Conservation (phyloP, 2,113 vertebrate genomes). For the Megaleporinus macrocephalus region DNA sequence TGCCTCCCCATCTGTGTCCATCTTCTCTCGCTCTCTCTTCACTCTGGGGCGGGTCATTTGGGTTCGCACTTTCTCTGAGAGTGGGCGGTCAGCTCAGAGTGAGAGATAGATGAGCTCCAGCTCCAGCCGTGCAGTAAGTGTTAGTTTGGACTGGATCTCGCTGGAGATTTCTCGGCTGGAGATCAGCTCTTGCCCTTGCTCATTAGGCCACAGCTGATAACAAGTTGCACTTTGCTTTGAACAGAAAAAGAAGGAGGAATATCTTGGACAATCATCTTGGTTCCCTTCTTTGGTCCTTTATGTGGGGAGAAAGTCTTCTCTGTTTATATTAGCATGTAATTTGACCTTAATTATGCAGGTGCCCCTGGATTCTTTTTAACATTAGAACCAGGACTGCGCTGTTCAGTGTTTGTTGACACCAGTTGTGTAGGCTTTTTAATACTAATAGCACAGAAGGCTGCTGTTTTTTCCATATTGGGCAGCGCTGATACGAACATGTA, state of each 20-base stretch:
- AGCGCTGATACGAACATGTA: neutral
- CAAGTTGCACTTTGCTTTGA: neutral
- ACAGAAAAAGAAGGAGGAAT: neutral
- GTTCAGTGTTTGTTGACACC: neutral
- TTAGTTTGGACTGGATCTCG: constrained; percentile 26
- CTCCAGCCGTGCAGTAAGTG: constrained; percentile 25
- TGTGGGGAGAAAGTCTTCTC: neutral
- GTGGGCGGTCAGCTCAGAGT: constrained; percentile 8
- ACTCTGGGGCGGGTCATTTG: constrained; percentile 23
- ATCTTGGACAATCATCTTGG: neutral
- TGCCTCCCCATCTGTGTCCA: constrained; percentile 29
- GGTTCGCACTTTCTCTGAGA: neutral
- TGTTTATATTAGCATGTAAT: neutral
- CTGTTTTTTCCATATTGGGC: neutral
- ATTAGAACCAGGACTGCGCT: too few species aligned
- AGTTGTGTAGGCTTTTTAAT: neutral
- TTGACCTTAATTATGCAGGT: too few species aligned
- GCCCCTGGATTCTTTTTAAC: neutral
- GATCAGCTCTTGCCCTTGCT: neutral
- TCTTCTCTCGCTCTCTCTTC: constrained; percentile 16
- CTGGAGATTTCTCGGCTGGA: constrained; percentile 2
- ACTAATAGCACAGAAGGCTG: neutral
- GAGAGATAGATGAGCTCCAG: constrained; percentile 21
- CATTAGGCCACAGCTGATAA: constrained; percentile 8
- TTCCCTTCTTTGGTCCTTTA: neutral